Conservation (phyloP, 2,797 vertebrate genomes). For the Erpetoichthys calabaricus region DNA sequence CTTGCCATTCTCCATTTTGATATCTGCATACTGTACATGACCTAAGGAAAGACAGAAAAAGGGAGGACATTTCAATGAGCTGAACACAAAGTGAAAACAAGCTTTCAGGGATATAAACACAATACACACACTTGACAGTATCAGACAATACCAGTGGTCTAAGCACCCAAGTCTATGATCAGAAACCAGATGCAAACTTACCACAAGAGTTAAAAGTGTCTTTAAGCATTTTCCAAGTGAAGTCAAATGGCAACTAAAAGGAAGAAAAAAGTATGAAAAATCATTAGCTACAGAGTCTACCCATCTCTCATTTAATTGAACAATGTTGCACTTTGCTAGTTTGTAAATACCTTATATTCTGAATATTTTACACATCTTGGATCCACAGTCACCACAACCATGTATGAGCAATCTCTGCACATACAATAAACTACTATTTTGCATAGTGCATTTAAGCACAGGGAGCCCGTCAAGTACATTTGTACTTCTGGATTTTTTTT, state of each 20-base stretch:
- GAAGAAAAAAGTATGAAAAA: conserved; percentile 1
- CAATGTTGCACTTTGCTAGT: no score
- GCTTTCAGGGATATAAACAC: not conserved
- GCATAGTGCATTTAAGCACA: no score
- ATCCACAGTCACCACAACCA: no score
- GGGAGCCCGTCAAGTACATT: no score
- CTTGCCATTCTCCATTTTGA: conserved; percentile 96
- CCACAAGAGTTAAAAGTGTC: conserved; percentile 92
- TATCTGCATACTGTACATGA: conserved; percentile 87
- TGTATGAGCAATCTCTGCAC: no score
- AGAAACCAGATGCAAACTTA: conserved; percentile 36
- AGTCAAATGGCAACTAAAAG: conserved; percentile 87
- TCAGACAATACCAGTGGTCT: not conserved
- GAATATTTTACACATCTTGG: no score
- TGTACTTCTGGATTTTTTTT: no score
- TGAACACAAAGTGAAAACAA: not conserved
- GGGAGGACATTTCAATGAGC: conserved; percentile 8
- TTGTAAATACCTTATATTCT: no score
- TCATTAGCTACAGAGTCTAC: not conserved
- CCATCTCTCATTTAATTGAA: no score
- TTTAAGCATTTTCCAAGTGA: conserved; percentile 97
- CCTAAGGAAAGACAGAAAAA: conserved; percentile 42
- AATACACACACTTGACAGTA: no score
- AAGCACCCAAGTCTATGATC: not conserved
- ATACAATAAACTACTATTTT: no score